Base-by-base conservation (phyloP, 1,140 invertebrate species). In the Pseudomyrmex gracilis region DNA sequence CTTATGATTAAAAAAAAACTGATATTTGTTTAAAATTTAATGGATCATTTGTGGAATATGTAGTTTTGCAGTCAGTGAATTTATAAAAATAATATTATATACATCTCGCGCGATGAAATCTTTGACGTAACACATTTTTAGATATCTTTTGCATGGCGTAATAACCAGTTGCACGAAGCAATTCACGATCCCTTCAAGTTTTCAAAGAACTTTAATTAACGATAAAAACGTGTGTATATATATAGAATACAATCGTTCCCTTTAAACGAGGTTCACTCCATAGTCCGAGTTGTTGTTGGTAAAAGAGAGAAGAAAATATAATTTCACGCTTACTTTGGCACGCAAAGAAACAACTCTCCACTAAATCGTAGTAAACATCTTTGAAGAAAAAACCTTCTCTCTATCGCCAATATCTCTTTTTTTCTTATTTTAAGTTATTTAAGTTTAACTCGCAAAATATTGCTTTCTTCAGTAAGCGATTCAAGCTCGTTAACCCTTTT, bases 401-500 rank as follows among this genome's bases (percentile, higher is more conserved):
- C 1, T 34, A 12, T 15, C 58, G 7, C 12, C 15, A 53, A 70
- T 70, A 70, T 45, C 15, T 53, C 67, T 34, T n/a, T 17, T 49
- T 70, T 78, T n/a, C n/a, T 68, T 70, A 12, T 78, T 43, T 58
- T 58, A 67, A 58, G 22, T 80, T 24, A 57, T 45, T 80, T 60
- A 71, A 58, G 64, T 80, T 58, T 60, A 22, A 60, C 53, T 71
- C 22, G 43, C 43, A 43, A 71, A 60, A 70, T 71, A 80, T 80
- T 71, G 66, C 76, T 70, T 71, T 70, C 20, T n/a, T 24, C 22
- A 10, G 76, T 70, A 80, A 80, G 70, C 53, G 51, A 20, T 70
- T 78, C 70, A 70, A 70, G 66, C 76, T 80, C 34, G 66, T 80
- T 80, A 80, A 80, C 43, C 66, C 53, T 70, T 80, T 70, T 12